Evolutionary conservation across 1,140 invertebrate species (phyloP).

Genomic region (Drosophila albomicans): DNA sequence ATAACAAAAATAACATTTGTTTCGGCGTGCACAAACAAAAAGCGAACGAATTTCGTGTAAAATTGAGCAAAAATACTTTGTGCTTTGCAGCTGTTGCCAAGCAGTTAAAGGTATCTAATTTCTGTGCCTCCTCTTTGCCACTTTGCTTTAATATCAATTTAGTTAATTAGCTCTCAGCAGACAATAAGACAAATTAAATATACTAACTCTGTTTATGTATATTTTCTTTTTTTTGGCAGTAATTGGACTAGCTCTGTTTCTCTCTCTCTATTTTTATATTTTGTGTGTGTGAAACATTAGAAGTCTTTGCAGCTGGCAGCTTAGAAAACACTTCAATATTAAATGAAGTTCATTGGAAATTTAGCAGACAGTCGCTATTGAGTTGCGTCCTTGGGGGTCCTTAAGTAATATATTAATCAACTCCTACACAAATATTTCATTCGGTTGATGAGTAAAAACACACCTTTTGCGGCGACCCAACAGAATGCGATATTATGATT

Average conservation of each 20-base stretch:
- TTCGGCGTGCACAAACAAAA: neutral
- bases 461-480: constrained; percentile 9
- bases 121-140: neutral
- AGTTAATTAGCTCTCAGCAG: constrained; percentile 8
- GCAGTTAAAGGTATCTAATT: constrained; percentile 18
- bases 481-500: neutral
- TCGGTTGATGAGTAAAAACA: constrained; percentile 22
- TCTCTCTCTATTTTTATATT: constrained; percentile 3
- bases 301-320: constrained; percentile 10
- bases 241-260: neutral
- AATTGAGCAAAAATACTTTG: constrained; percentile 2
- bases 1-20: constrained; percentile 6
- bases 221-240: neutral
- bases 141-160: constrained; percentile 15
- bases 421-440: constrained; percentile 7
- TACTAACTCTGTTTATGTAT: neutral
- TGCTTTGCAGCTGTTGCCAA: neutral
- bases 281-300: constrained; percentile 18
- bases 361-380: neutral
- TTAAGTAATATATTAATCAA: constrained; percentile 28
- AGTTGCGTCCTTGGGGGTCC: neutral
- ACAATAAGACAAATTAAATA: constrained; percentile 24
- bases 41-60: neutral
- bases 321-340: constrained; percentile 20
- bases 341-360: constrained; percentile 17